A percentile compares a stretch with the other conserved stretches of the same genome.
phyloP scores from a whole-genome alignment of 2,888 invertebrate genomes.

The Nemoura dubitans region DNA sequence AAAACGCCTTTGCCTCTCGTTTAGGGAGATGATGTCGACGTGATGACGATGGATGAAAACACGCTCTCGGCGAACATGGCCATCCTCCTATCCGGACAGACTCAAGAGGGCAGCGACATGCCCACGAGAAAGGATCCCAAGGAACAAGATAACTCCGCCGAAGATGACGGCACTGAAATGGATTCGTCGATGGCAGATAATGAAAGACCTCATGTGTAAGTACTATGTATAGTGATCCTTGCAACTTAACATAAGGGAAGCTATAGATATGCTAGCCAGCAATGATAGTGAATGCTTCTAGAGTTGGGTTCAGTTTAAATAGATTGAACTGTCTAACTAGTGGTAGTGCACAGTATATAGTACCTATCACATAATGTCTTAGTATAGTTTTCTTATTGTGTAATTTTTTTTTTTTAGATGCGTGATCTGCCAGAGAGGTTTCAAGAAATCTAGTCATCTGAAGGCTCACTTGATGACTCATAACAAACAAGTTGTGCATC shows the following conservation, averaged over 20 bases:
- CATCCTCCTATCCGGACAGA: background rate
- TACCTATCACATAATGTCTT: too few relatives aligned
- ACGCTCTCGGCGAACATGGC: background rate
- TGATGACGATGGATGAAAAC: slow-evolving; percentile 25
- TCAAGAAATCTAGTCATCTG: slow-evolving; percentile 61
- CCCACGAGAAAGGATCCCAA: background rate
- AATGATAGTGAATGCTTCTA: too few relatives aligned
- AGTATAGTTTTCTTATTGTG: too few relatives aligned
- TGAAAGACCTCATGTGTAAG: slow-evolving; percentile 43
- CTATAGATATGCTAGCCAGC: too few relatives aligned
- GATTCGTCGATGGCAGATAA: slow-evolving; percentile 14
- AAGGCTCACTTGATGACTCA: slow-evolving; percentile 61
- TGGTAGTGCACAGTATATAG: too few relatives aligned
- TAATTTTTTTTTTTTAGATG: too few relatives aligned
- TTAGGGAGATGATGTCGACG: background rate
- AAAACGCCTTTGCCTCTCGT: too few relatives aligned
- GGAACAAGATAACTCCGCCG: background rate
- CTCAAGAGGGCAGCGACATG: background rate
- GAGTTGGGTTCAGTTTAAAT: too few relatives aligned
- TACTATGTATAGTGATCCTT: too few relatives aligned
- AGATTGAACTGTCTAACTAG: too few relatives aligned
- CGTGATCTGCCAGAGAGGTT: slow-evolving; percentile 59
- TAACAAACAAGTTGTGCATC: slow-evolving; percentile 59
- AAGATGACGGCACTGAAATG: background rate
- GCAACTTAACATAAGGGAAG: background rate